These are phyloP conservation scores for Umimayanthus kanabou DNA, from an alignment of 92 coral and sea anemone genomes.

Conservation along the genomic window DNA sequence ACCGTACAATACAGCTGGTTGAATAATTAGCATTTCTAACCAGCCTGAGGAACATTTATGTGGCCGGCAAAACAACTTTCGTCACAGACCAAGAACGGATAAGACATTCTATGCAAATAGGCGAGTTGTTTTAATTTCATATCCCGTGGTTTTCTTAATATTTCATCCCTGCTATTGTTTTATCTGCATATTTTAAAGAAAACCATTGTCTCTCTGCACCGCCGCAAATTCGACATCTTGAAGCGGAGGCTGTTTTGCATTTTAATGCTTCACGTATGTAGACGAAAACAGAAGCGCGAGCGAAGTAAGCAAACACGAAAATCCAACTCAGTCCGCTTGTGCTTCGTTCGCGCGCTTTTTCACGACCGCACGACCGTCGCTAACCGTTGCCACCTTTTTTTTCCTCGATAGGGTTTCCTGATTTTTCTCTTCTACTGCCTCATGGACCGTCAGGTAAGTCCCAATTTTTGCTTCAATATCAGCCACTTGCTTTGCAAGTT, in stretches of 20 bases:
- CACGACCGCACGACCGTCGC: not conserved
- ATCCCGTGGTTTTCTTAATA: constrained; percentile 27
- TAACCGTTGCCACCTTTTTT: constrained; percentile 1
- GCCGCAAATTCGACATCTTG: constrained; percentile 22
- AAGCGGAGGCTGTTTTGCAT: constrained; percentile 36
- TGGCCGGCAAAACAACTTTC: constrained; percentile 28
- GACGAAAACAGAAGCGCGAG: not conserved
- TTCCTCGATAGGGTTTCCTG: constrained; percentile 71
- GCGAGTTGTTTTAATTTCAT: constrained; percentile 19
- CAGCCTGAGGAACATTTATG: not conserved
- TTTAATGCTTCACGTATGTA: constrained; percentile 30
- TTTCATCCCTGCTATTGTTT: constrained; percentile 26
- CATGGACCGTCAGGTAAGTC: constrained; percentile 80
- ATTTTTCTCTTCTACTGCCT: constrained; percentile 71
- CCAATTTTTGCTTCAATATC: not conserved
- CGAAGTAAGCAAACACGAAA: constrained; percentile 30
- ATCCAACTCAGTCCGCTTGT: constrained; percentile 6
- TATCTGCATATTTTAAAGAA: constrained; percentile 3
- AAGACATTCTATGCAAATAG: constrained; percentile 30
- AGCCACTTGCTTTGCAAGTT: constrained; percentile 9
- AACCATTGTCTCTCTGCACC: constrained; percentile 17
- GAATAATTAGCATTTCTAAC: constrained; percentile 29
- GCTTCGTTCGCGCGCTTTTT: not conserved
- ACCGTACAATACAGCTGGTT: constrained; percentile 31
- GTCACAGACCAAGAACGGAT: not conserved